Evolutionary conservation across 2,797 vertebrate species (phyloP), one percentile per base, ranked within the genome.

Genomic region (Pangasius djambal): DNA sequence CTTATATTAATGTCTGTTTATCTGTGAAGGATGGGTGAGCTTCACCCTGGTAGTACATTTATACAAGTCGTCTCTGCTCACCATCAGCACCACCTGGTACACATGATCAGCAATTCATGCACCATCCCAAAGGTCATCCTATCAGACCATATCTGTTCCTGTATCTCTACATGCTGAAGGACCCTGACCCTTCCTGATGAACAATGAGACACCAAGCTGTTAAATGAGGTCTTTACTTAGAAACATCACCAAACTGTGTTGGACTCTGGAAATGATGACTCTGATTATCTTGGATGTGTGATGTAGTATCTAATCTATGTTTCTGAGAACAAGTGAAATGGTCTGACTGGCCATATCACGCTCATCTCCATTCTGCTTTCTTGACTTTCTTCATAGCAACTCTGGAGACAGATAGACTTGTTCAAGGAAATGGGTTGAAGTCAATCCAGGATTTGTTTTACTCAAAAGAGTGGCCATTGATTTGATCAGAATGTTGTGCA

Each of bases 181-280:
- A 22, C 2, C 77, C 52, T 59, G 52, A 59, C 31, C 25, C 79
- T 59, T 61, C 50, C 52, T 79, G 16, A 79, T 31, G 15, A 55
- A 31, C 50, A 78, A 9, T 78, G 48, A 55, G 28, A 55, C 50
- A 55, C 50, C 6, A 69, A 31, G 15, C 13, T 18, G 48, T 52
- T n/a, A 28, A 50, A 78, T 78, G 48, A 78, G 25, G 22, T 78
- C 75, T 78, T 55, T n/a, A 78, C 28, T 31, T 78, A 18, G 75
- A 78, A 78, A 37, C 52, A 22, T 22, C 31, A 37, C 6, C 18
- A 59, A 81, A 81, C 52, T 59, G 9, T 22, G 4, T 20, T 81
- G 52, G 31, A 81, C 9, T 75, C 40, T 40, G 70, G 37, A 74
- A n/a, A 78, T 52, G 25, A 52, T 52, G 75, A 75, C 40, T 48